Evolutionary conservation across 2,888 invertebrate species (phyloP), one percentile per base, ranked within the genome.

Genomic region (Exephanes ischioxanthus): DNA sequence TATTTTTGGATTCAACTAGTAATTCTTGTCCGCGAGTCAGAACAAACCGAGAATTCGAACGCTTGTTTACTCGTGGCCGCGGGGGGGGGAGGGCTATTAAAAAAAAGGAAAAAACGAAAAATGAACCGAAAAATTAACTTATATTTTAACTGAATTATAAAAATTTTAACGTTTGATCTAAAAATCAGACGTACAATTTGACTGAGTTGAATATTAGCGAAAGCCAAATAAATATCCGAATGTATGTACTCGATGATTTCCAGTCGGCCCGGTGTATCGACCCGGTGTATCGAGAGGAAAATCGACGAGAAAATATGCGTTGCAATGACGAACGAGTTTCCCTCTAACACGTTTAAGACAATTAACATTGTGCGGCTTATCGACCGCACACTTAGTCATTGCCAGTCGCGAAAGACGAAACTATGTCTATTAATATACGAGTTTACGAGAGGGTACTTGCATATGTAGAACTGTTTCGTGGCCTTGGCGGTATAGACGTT

Each of bases 291-390:
- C 7, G 11, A 37, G 26, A 51, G 45, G 78, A 19, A 58, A 68
- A 61, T 58, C 37, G 22, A 55, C 26, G 26, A 30, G 33, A 61
- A 16, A 30, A 33, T 7, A 30, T 22, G 26, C 14, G 22, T 0
- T 51, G 6, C 53, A 37, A 14, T 22, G 16, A 76, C 16, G 14
- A 76, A 53, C 76, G 41, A 33, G 30, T 73, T 37, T 9, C 30
- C 72, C 22, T 61, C 76, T 66, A 72, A 63, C 75, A n/a, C 41
- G n/a, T 70, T 80, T 68, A 61, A 53, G 68, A 86, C 70, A 83
- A 83, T 83, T 83, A 80, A 83, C 77, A 72, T 68, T 80, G 83
- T 22, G 22, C 19, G 30, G 33, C 53, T 19, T 58, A 68, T 61
- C 33, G 4, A 19, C 45, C 22, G 26, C 19, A 16, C n/a, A 3